These are phyloP conservation scores for Cheilosia urbana DNA, from an alignment of 2,888 invertebrate species.

Conservation along the genomic window DNA sequence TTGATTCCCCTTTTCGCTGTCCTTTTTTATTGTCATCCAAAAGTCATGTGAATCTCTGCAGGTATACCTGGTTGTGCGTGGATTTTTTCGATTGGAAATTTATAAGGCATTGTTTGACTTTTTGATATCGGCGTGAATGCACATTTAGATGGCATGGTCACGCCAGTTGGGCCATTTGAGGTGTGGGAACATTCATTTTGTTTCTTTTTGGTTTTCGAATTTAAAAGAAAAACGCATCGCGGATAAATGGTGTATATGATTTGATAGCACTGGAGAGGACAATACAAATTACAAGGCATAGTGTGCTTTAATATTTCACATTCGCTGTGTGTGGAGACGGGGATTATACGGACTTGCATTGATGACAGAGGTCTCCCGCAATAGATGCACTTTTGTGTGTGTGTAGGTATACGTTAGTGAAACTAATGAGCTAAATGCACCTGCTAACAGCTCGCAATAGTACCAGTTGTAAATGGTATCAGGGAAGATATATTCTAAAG, in stretches of 20 bases:
- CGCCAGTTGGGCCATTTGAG: conserved; percentile 43
- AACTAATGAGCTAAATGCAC: no score
- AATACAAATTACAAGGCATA: not conserved
- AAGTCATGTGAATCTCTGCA: conserved; percentile 63
- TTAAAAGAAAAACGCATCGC: conserved; percentile 21
- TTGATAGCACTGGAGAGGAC: not conserved
- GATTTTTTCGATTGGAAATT: conserved; percentile 63
- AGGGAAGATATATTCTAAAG: no score
- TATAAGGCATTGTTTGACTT: conserved; percentile 63
- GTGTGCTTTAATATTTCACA: not conserved
- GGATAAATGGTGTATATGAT: conserved; percentile 21
- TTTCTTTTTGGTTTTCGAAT: not conserved
- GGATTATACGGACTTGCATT: not conserved
- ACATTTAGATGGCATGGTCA: conserved; percentile 59
- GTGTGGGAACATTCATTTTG: conserved; percentile 59
- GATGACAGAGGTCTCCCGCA: not conserved
- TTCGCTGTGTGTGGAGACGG: not conserved
- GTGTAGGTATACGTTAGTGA: no score
- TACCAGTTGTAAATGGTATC: no score
- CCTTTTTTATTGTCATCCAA: conserved; percentile 55
- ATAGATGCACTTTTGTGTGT: not conserved
- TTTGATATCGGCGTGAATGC: conserved; percentile 68
- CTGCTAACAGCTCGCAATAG: no score
- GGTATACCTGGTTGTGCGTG: conserved; percentile 29
- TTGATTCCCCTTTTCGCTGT: conserved; percentile 58